A percentile compares a stretch with the other conserved stretches of the same genome.
phyloP scores from a whole-genome alignment of 2,797 vertebrate genomes.

The Gymnoscopelus microlampas region DNA sequence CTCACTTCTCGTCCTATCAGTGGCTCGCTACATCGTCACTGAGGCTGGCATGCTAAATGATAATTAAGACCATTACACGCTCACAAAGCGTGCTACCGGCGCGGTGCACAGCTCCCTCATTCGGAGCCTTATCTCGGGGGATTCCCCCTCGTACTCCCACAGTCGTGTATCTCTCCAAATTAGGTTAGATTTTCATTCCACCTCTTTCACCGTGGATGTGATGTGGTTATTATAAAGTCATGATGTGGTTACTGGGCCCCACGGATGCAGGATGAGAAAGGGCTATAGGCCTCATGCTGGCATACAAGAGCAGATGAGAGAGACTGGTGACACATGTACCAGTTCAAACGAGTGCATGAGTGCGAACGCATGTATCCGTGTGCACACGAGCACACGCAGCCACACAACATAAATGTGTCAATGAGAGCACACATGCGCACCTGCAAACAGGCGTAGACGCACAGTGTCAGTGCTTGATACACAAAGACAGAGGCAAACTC shows the following conservation, averaged over 20 bases:
- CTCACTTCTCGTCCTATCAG: conserved; percentile 62
- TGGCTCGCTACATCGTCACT: conserved; percentile 64
- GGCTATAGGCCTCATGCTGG: conserved; percentile 56
- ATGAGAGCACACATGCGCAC: not conserved
- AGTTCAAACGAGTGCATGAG: not conserved
- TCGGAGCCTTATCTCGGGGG: conserved; percentile 72
- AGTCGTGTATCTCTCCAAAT: conserved; percentile 75
- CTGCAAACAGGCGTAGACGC: not conserved
- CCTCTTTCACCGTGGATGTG: conserved; percentile 74
- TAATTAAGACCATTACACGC: conserved; percentile 81
- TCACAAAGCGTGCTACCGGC: conserved; percentile 69
- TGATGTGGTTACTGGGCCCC: conserved; percentile 74
- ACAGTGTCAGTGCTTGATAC: not conserved
- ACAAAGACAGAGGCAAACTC: conserved; percentile 3
- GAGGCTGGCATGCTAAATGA: conserved; percentile 77
- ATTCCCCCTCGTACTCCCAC: conserved; percentile 68
- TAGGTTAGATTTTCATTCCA: conserved; percentile 78
- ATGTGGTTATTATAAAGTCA: conserved; percentile 77
- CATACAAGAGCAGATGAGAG: conserved; percentile 47
- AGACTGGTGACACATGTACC: conserved; percentile 36
- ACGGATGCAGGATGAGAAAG: conserved; percentile 57
- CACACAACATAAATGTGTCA: not conserved
- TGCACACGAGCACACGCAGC: not conserved
- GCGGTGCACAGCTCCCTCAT: conserved; percentile 64
- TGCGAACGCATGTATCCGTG: not conserved